Evolutionary conservation across 1,140 invertebrate genomes (phyloP), one percentile per base, ranked within the genome.

Genomic region (Andricus grossulariae): DNA sequence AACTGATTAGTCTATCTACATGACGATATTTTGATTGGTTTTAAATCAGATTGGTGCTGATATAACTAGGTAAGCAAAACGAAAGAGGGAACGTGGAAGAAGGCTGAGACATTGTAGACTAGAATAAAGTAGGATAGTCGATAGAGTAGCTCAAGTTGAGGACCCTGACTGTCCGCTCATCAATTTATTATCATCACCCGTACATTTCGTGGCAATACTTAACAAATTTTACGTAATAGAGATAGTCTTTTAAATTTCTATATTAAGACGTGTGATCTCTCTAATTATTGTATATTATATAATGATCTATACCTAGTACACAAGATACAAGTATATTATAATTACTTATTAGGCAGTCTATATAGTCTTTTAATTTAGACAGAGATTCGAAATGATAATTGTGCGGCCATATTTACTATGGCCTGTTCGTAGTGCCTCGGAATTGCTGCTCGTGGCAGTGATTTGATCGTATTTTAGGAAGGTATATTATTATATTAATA

Each of bases 231-330:
- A 90, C 88, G 87, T 88, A 87, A 86, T 91, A 90, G 87, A 88
- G 84, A 90, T 91, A 91, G 89, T 90, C 89, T 91, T 91, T 90
- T 89, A 89, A 90, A 91, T 91, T 91, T 90, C 88, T 90, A 90
- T 86, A 90, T 90, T 91, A 91, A 91, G 87, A 90, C 89, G 90
- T 91, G 90, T 91, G 90, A 91, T 91, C 90, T 91, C 90, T 91
- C 89, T 91, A 90, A 90, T 90, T 91, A 90, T 88, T 91, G 90
- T 91, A 90, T 84, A 90, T 90, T 90, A 89, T 83, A 86, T 82
- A 84, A 86, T 84, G 82, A 88, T 88, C 86, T 86, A 88, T 87
- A 89, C 83, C 82, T 91, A 89, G 89, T 86, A 87, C 25, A 86
- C 83, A 84, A 89, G 86, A 90, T 86, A 85, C 81, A 84, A 81